These are phyloP conservation scores for Sphenopsis melanotis DNA, from an alignment of 2,797 vertebrate species.

Conservation along the genomic window DNA sequence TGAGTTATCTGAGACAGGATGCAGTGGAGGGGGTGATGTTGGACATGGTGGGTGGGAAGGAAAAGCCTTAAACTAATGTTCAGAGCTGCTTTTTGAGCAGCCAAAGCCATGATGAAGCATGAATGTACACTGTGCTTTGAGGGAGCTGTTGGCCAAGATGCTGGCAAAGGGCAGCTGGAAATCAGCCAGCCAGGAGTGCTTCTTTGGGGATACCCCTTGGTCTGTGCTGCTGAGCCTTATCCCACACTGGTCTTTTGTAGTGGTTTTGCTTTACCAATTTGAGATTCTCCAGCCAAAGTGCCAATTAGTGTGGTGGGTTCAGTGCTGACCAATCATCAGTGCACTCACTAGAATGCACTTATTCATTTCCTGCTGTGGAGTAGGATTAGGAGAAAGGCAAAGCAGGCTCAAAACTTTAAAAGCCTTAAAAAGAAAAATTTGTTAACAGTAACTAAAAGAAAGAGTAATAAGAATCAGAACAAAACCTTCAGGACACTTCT, in stretches of 20 bases:
- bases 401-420: background rate
- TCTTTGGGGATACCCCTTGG: accelerated
- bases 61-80: background rate
- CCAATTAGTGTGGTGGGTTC: background rate
- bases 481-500: background rate
- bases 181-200: background rate
- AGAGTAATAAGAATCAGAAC: background rate
- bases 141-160: background rate
- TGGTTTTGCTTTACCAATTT: background rate
- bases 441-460: background rate
- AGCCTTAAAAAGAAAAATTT: background rate
- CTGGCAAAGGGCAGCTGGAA: background rate
- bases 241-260: background rate
- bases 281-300: background rate
- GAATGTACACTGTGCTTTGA: background rate
- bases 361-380: background rate
- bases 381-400: background rate
- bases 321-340: background rate
- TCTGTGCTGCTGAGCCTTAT: background rate
- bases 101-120: accelerated
- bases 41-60: background rate
- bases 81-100: background rate
- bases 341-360: background rate
- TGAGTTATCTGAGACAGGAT: background rate
- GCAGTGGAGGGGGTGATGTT: accelerated